Base-by-base conservation (phyloP, 2,888 invertebrate genomes). In the Idaea aversata region DNA sequence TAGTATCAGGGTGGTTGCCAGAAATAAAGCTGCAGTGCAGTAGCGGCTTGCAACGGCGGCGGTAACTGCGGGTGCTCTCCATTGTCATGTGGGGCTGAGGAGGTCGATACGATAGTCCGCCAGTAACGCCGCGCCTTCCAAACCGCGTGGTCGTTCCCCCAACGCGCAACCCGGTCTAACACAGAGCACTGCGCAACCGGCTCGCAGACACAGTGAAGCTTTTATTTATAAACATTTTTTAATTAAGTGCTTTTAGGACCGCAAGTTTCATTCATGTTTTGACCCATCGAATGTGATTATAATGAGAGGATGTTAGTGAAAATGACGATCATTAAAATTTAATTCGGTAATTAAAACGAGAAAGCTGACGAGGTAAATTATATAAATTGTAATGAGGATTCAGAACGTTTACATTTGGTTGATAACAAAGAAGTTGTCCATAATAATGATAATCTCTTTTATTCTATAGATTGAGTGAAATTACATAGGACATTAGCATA, bases 1-100 rank as follows among this genome's bases (percentile, higher is more conserved):
- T 77, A 77, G 79, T 76, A 78, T 79, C 75, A 82, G 85, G 84
- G 84, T 85, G 83, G 79, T 82, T 91, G 91, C 91, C 92, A 92
- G 90, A 88, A 92, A 90, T 91, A 91, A 88, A 88, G 88, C 91
- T 92, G 92, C 92, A 92, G 86, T 92, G 92, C 92, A 91, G 92
- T 90, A 83, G 82, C 79, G 79, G 86, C 89, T 90, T 91, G 91
- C 91, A 91, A 88, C 81, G 81, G 88, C 85, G 90, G 91, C 90
- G 90, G 73, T 25, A 88, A 78, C 82, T 81, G 15, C 79, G 78
- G 80, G 76, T 75, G 77, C 77, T 82, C 87, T 86, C 86, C 87
- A 88, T 88, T 88, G 85, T 86, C 82, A 84, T 86, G 83, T 78
- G 79, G 80, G 77, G 78, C 15, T 81, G 87, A 87, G 88, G 87